Evolutionary conservation across 2,888 invertebrate species (phyloP).

Genomic region (Alloscopus bannaensis): DNA sequence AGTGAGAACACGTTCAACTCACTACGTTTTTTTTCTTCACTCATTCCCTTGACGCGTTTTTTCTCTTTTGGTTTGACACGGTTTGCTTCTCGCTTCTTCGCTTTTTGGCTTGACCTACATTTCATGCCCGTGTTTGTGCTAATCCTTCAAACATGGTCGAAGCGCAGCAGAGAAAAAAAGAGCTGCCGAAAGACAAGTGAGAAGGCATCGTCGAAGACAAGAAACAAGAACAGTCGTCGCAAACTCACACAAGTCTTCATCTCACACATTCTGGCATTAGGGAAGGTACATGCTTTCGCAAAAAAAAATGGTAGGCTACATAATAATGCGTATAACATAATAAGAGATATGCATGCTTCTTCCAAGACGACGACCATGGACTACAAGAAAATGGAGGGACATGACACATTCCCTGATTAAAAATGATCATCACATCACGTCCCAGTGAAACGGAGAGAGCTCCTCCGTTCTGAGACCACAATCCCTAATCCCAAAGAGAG

Average conservation of each 20-base stretch:
- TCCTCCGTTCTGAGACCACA: too few species aligned
- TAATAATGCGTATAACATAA: too few species aligned
- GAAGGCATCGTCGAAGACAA: constrained; percentile 5
- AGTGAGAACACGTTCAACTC: constrained; percentile 8
- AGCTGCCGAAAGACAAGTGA: constrained; percentile 7
- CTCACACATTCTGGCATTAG: too few species aligned
- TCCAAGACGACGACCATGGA: constrained; percentile 6
- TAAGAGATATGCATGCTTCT: too few species aligned
- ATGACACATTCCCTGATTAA: too few species aligned
- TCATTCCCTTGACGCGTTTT: constrained; percentile 54
- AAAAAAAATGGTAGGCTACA: too few species aligned
- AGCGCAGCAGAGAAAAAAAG: not conserved
- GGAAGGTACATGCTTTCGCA: too few species aligned
- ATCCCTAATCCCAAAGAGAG: too few species aligned
- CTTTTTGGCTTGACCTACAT: constrained; percentile 61
- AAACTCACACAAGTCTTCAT: too few species aligned
- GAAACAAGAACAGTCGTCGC: too few species aligned
- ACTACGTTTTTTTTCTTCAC: constrained; percentile 9
- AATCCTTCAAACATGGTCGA: constrained; percentile 6
- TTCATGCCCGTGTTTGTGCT: constrained; percentile 56
- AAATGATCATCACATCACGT: too few species aligned
- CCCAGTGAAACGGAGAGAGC: constrained; percentile 6
- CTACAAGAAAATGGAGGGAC: too few species aligned
- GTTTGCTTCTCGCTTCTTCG: constrained; percentile 53
- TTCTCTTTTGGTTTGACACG: constrained; percentile 35